Base-by-base conservation (phyloP, 2,113 vertebrate species). In the Ciconia boyciana region DNA sequence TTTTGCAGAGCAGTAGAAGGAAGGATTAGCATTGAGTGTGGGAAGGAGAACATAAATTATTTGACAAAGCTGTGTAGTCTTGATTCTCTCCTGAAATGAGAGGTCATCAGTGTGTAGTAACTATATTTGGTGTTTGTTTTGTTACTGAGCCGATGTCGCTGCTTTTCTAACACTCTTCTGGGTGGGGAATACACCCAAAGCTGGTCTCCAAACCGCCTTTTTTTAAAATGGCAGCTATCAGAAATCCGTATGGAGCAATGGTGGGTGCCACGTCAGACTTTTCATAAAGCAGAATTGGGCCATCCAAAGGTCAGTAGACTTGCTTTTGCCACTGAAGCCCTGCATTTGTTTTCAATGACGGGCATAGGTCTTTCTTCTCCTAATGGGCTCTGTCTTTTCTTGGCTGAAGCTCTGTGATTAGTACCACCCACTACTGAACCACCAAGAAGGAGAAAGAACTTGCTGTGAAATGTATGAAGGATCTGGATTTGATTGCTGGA, bases 401-500 rank as follows among this genome's bases (percentile, higher is more conserved):
- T 96, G 70, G 10, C 76, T 80, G 65, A 92, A 95, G 43, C 68
- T 85, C 41, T 75, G 71, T 85, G 48, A 44, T 72, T 87, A 84
- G 22, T 90, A 39, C 74, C 80, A 55, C 60, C 55, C 11, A 2
- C 77, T 79, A 7, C 8, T 85, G 72, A 94, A 64, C 54, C 49
- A 87, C 57, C 54, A 79, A 25, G 57, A 79, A 90, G 39, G 71
- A 66, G 51, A 76, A 43, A 66, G 41, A 57, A 12, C 41, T 91
- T 93, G 13, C 58, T 87, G 22, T 71, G 55, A 80, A 92, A 62
- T n/a, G 46, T 79, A 24, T 62, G 39, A 65, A 94, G 12, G 57
- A 26, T 85, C 94, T 95, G 89, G 89, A 54, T 91, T 84, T 87
- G 54, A 87, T 97, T 94, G 86, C 48, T 94, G 28, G 25, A 10